Percentiles rank a stretch among this genome's conserved stretches.
phyloP scores from a whole-genome alignment of 2,113 vertebrate genomes.

The Toxotes jaculatrix region DNA sequence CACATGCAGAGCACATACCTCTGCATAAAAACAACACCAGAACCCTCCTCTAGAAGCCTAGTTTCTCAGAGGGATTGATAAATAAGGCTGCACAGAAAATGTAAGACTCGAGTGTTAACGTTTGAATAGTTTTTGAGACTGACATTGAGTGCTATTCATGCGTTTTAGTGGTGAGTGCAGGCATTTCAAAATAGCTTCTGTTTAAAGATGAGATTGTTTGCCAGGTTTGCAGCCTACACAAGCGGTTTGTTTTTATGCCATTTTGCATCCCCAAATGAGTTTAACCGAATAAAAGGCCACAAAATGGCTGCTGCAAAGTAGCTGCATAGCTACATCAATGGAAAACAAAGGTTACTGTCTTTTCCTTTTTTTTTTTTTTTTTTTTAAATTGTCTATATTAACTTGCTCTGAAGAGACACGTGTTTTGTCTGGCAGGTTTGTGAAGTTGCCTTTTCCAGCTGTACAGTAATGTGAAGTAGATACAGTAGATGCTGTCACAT shows the following conservation, averaged over 20 bases:
- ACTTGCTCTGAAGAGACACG: slow-evolving; percentile 40
- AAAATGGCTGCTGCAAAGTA: slow-evolving; percentile 18
- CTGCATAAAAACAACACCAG: slow-evolving; percentile 20
- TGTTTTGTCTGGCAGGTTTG: slow-evolving; percentile 43
- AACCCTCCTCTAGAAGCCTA: background rate
- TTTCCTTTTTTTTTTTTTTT: background rate
- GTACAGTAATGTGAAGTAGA: slow-evolving; percentile 70
- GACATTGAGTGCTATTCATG: slow-evolving; percentile 26
- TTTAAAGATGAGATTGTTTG: slow-evolving; percentile 27
- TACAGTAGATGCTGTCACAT: slow-evolving; percentile 44
- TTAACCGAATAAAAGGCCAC: slow-evolving; percentile 3
- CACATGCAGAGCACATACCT: slow-evolving; percentile 53
- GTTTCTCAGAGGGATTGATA: slow-evolving; percentile 10
- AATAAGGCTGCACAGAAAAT: slow-evolving; percentile 29
- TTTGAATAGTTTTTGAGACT: slow-evolving; percentile 25
- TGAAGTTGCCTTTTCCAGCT: slow-evolving; percentile 67
- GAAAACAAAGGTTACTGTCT: slow-evolving; percentile 1
- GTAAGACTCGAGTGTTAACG: slow-evolving; percentile 13
- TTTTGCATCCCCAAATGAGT: slow-evolving; percentile 13
- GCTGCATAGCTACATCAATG: slow-evolving; percentile 7
- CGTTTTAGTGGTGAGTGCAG: slow-evolving; percentile 5
- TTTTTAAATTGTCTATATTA: slow-evolving; percentile 9
- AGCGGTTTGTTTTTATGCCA: background rate
- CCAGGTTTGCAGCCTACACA: slow-evolving; percentile 27
- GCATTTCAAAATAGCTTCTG: slow-evolving; percentile 31